phyloP scores from a whole-genome alignment of 2,888 invertebrate species.

The Drosophila ochracea region DNA sequence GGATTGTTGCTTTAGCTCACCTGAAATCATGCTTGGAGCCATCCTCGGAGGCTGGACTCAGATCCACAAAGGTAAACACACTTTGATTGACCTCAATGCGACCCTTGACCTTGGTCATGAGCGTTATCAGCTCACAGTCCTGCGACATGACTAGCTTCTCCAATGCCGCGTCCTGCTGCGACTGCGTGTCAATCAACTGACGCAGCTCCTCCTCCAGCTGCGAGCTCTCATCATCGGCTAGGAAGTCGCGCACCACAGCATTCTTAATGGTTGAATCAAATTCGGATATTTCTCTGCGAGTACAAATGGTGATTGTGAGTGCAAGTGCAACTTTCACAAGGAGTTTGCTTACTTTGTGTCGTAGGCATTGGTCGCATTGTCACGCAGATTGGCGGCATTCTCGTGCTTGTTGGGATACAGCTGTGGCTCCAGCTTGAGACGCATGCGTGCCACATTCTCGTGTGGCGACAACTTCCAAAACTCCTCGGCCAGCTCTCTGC shows the following conservation, averaged over 20 bases:
- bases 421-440: slow-evolving; percentile 87
- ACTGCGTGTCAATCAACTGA: slow-evolving; percentile 84
- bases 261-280: slow-evolving; percentile 85
- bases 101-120: slow-evolving; percentile 87
- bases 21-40: slow-evolving; percentile 86
- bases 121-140: slow-evolving; percentile 88
- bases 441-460: slow-evolving; percentile 88
- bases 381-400: slow-evolving; percentile 87
- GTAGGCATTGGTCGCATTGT: slow-evolving; percentile 85
- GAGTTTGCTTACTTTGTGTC: slow-evolving; percentile 80
- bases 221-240: slow-evolving; percentile 85
- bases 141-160: slow-evolving; percentile 88
- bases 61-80: slow-evolving; percentile 87
- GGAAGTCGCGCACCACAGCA: slow-evolving; percentile 85
- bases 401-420: slow-evolving; percentile 87
- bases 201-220: slow-evolving; percentile 86
- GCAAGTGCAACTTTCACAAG: neutral
- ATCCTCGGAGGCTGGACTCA: slow-evolving; percentile 86
- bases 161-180: slow-evolving; percentile 85
- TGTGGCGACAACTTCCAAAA: slow-evolving; percentile 88
- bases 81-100: slow-evolving; percentile 88
- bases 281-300: slow-evolving; percentile 83
- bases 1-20: slow-evolving; percentile 59
- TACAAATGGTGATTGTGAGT: neutral
- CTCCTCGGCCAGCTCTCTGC: slow-evolving; percentile 83